Evolutionary conservation across 2,113 vertebrate species (phyloP).

Genomic region (Manacus vitellinus): DNA sequence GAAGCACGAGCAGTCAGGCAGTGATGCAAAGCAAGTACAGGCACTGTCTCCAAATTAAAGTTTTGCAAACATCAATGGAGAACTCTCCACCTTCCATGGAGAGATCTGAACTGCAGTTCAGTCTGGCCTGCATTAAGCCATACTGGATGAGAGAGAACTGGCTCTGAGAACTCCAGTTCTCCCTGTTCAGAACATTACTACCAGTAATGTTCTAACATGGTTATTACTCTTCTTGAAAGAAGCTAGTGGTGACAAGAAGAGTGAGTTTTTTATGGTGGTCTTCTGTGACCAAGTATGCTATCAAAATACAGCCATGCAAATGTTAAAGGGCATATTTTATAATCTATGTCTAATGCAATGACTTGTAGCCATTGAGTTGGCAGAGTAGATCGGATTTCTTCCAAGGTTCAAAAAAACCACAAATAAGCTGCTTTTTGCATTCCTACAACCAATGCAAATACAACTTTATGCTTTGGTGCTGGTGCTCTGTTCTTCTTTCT

Average conservation of each 20-base stretch:
- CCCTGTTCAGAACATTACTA: background rate
- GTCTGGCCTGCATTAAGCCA: background rate
- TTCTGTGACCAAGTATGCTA: background rate
- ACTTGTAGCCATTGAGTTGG: background rate
- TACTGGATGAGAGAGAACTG: background rate
- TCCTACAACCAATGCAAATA: background rate
- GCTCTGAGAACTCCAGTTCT: background rate
- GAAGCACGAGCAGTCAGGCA: background rate
- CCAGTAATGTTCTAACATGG: no score
- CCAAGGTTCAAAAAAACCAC: background rate
- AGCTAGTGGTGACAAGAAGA: background rate
- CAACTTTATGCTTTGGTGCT: background rate
- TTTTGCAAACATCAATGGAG: background rate
- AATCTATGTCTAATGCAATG: background rate
- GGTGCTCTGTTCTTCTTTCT: background rate
- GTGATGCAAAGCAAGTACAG: background rate
- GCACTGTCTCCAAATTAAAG: background rate
- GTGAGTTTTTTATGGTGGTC: background rate
- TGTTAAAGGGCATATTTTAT: background rate
- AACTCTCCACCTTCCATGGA: background rate
- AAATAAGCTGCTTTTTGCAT: background rate
- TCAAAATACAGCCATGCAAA: background rate
- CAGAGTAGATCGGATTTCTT: background rate
- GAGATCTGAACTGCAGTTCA: background rate
- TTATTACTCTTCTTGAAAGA: background rate